Percentiles rank a stretch among this genome's conserved stretches.
phyloP scores from a whole-genome alignment of 2,113 vertebrate genomes.

The Pelmatolapia mariae region DNA sequence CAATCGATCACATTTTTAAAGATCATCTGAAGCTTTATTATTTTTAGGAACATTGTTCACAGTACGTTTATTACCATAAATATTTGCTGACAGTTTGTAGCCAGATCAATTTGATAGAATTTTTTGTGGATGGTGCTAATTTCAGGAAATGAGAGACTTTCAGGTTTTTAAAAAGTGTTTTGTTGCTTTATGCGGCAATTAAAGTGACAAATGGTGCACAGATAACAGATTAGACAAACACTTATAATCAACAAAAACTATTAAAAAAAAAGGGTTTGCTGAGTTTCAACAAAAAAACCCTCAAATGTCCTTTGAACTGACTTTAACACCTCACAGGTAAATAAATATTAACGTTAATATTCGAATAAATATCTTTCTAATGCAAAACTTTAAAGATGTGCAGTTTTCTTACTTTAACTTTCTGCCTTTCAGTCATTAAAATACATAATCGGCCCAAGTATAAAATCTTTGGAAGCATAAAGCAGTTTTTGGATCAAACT shows the following conservation, averaged over 20 bases:
- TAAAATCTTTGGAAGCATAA: neutral
- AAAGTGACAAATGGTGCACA: neutral
- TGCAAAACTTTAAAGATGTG: neutral
- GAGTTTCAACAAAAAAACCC: neutral
- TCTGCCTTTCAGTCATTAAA: neutral
- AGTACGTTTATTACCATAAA: slow-evolving; percentile 19
- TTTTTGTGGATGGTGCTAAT: neutral
- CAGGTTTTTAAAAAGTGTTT: slow-evolving; percentile 7
- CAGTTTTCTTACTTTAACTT: neutral
- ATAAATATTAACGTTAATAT: rapidly evolving
- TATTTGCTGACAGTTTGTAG: neutral
- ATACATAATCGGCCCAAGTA: neutral
- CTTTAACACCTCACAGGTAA: neutral
- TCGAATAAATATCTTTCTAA: neutral
- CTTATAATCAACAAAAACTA: neutral
- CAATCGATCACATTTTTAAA: neutral
- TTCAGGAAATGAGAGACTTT: neutral
- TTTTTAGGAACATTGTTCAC: neutral
- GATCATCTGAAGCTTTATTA: slow-evolving; percentile 41
- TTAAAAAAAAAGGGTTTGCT: neutral
- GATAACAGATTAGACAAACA: neutral
- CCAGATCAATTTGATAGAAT: neutral
- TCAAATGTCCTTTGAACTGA: neutral
- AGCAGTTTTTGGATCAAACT: neutral
- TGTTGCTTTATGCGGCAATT: neutral